These are phyloP conservation scores for Pelochelys cantorii DNA, from an alignment of 2,797 vertebrate species.

Conservation along the genomic window DNA sequence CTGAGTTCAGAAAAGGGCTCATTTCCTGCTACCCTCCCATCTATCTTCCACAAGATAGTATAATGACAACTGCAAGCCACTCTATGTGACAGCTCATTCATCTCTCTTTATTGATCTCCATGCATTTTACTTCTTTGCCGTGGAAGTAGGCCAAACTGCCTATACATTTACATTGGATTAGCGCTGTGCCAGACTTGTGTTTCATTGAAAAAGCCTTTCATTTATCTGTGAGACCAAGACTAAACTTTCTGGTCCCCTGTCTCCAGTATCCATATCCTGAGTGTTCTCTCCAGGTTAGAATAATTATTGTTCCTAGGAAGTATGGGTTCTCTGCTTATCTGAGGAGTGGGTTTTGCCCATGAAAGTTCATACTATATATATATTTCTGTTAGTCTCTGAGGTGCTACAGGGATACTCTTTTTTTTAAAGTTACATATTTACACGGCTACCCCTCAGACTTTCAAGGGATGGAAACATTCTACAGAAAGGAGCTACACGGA, in stretches of 20 bases:
- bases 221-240: neutral
- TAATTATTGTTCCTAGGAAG: neutral
- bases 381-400: too few relatives aligned
- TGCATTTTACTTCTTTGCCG: neutral
- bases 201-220: neutral
- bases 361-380: too few relatives aligned
- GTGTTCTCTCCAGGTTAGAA: neutral
- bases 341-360: too few relatives aligned
- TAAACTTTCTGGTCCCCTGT: neutral
- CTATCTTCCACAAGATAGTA: neutral
- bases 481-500: neutral
- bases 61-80: neutral
- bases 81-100: neutral
- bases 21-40: neutral
- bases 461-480: neutral
- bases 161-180: neutral
- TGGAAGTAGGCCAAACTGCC: neutral
- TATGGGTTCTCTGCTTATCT: too few relatives aligned
- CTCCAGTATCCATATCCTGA: neutral
- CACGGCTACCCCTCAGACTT: too few relatives aligned
- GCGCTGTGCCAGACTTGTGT: neutral
- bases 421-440: too few relatives aligned
- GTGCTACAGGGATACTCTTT: too few relatives aligned
- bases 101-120: neutral
- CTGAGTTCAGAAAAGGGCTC: neutral